Evolutionary conservation across 2,888 invertebrate species (phyloP).

Genomic region (Phengaris alcon): DNA sequence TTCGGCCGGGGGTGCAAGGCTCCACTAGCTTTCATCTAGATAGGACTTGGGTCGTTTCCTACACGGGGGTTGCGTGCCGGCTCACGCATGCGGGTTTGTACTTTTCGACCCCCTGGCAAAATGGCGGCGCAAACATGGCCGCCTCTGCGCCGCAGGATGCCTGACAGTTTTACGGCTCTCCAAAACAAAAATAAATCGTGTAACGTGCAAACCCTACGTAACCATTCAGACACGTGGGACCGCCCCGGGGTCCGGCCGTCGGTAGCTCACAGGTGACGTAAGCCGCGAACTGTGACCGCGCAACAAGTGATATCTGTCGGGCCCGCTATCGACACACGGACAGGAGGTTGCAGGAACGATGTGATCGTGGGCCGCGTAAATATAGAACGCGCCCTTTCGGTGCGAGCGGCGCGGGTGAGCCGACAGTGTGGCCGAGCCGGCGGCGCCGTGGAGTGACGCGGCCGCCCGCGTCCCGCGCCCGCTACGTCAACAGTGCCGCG

Average conservation of each 20-base stretch:
- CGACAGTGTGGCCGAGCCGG: slow-evolving; percentile 53
- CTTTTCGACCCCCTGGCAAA: slow-evolving; percentile 73
- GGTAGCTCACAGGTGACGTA: slow-evolving; percentile 51
- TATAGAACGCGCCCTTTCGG: slow-evolving; percentile 75
- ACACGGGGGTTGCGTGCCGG: slow-evolving; percentile 65
- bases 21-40: slow-evolving; percentile 48
- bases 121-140: slow-evolving; percentile 80
- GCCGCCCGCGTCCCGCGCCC: slow-evolving; percentile 71
- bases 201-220: slow-evolving; percentile 61
- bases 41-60: slow-evolving; percentile 65
- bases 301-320: slow-evolving; percentile 72
- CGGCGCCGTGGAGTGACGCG: slow-evolving; percentile 61
- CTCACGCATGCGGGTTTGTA: slow-evolving; percentile 76
- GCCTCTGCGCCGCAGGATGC: slow-evolving; percentile 77
- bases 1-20: slow-evolving; percentile 52
- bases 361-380: slow-evolving; percentile 68
- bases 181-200: slow-evolving; percentile 68
- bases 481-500: slow-evolving; percentile 73
- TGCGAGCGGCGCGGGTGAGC: slow-evolving; percentile 72
- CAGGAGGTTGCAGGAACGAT: slow-evolving; percentile 60
- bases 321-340: slow-evolving; percentile 54
- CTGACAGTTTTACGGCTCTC: slow-evolving; percentile 68
- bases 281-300: slow-evolving; percentile 61
- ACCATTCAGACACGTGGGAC: slow-evolving; percentile 61
- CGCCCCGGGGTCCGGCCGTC: slow-evolving; percentile 58